Evolutionary conservation across 2,888 invertebrate species (phyloP).

Genomic region (Campoplex capitator): DNA sequence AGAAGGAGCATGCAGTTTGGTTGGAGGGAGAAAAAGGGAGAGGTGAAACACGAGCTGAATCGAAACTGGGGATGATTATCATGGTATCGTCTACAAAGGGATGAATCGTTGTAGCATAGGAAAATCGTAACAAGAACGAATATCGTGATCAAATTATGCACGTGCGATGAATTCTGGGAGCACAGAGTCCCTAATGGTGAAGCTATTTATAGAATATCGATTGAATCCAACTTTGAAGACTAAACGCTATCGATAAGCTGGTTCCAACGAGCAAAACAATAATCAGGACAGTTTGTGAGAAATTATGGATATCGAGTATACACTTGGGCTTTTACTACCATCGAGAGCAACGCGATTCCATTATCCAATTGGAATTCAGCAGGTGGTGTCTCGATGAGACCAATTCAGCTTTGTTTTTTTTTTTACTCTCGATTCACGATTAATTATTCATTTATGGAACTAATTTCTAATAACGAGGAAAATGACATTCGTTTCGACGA

Average conservation of each 20-base stretch:
- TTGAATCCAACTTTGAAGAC: conserved; percentile 28
- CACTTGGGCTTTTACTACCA: conserved; percentile 3
- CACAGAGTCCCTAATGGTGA: neutral
- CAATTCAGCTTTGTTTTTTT: neutral
- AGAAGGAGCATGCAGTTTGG: neutral
- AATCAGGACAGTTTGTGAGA: neutral
- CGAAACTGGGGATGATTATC: neutral
- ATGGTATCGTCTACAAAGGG: neutral
- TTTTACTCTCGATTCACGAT: neutral
- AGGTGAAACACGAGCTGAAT: neutral
- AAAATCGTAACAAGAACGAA: conserved; percentile 10
- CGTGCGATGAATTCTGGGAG: conserved; percentile 15
- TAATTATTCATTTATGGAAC: neutral
- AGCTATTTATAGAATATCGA: conserved; percentile 22
- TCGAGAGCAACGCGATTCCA: neutral
- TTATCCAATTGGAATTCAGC: neutral
- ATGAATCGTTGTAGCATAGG: neutral
- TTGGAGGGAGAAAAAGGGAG: neutral
- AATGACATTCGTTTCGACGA: neutral
- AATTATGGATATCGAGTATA: conserved; percentile 16
- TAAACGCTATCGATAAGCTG: conserved; percentile 21
- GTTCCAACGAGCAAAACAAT: conserved; percentile 4
- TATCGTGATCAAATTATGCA: conserved; percentile 26
- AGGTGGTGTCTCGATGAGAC: neutral
- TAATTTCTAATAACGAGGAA: neutral